These are phyloP conservation scores for Lophius americanus DNA, from an alignment of 2,797 vertebrate genomes.

Conservation along the genomic window DNA sequence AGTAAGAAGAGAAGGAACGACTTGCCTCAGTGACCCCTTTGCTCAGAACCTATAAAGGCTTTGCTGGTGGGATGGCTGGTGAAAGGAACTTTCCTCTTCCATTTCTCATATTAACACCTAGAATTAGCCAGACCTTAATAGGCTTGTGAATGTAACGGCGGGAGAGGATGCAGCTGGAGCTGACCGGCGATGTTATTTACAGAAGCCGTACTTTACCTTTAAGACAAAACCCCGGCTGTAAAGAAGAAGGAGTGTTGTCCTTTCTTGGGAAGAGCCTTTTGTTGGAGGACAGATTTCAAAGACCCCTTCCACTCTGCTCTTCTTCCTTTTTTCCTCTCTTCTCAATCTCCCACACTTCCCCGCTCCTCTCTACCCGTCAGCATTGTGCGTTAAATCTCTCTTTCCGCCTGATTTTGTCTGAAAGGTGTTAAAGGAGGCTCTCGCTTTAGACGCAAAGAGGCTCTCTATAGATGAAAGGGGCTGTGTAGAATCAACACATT, in stretches of 20 bases:
- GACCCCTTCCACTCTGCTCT: slow-evolving; percentile 9
- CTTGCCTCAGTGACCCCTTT: slow-evolving; percentile 50
- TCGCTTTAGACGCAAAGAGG: slow-evolving; percentile 50
- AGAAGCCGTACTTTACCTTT: slow-evolving; percentile 7
- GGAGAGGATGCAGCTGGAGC: slow-evolving; percentile 40
- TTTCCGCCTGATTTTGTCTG: slow-evolving; percentile 72
- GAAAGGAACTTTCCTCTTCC: slow-evolving; percentile 6
- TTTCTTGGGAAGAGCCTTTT: slow-evolving; percentile 38
- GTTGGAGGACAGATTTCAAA: slow-evolving; percentile 29
- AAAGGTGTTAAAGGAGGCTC: slow-evolving; percentile 63
- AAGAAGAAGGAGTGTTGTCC: slow-evolving; percentile 2
- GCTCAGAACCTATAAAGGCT: slow-evolving; percentile 36
- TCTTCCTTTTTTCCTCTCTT: slow-evolving; percentile 20
- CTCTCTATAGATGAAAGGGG: slow-evolving; percentile 59
- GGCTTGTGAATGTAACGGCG: slow-evolving; percentile 2
- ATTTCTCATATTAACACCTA: slow-evolving; percentile 37
- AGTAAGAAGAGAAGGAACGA: slow-evolving; percentile 43
- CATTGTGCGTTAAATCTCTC: slow-evolving; percentile 68
- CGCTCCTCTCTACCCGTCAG: slow-evolving; percentile 32
- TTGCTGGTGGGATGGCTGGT: slow-evolving; percentile 3
- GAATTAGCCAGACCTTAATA: slow-evolving; percentile 23
- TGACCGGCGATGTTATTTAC: not conserved
- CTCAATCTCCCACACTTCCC: slow-evolving; percentile 50
- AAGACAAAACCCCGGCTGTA: slow-evolving; percentile 1
- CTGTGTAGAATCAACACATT: slow-evolving; percentile 60